Conservation (phyloP, 2,113 vertebrate species). For the Nibea albiflora region DNA sequence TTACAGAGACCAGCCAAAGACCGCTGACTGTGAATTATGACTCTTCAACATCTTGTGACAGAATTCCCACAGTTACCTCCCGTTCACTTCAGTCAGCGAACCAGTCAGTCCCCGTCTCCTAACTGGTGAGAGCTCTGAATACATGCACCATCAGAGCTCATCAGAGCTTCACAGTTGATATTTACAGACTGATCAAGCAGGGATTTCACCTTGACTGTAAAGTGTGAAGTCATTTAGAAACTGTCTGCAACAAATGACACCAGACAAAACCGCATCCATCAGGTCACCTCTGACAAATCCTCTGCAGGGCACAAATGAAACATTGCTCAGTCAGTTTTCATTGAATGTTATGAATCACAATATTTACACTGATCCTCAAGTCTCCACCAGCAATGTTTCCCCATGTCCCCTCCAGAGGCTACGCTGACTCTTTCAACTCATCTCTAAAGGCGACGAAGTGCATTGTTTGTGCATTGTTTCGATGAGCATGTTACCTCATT, state of each 20-base stretch:
- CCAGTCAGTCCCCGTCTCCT: too few relatives aligned
- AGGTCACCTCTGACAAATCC: constrained; percentile 50
- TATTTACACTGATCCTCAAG: constrained; percentile 52
- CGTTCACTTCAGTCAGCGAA: constrained; percentile 9
- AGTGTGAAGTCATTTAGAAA: neutral
- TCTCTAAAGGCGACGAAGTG: constrained; percentile 45
- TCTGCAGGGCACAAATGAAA: constrained; percentile 45
- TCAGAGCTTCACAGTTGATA: neutral
- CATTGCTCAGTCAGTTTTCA: constrained; percentile 23
- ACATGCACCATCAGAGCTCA: constrained; percentile 43
- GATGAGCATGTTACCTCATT: constrained; percentile 1
- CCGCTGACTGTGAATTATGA: neutral
- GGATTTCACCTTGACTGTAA: constrained; percentile 16
- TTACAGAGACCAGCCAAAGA: neutral
- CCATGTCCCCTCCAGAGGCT: constrained; percentile 57
- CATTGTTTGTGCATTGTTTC: constrained; percentile 51
- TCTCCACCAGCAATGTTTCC: constrained; percentile 48
- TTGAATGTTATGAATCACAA: constrained; percentile 46
- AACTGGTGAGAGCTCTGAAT: constrained; percentile 2
- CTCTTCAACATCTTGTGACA: neutral
- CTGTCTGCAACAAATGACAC: constrained; percentile 7
- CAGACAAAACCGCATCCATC: constrained; percentile 15
- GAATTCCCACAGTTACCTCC: constrained; percentile 1
- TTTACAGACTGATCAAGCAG: constrained; percentile 1
- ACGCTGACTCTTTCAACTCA: constrained; percentile 56